Evolutionary conservation across 2,888 invertebrate species (phyloP).

Genomic region (Trissolcus brochymenae): DNA sequence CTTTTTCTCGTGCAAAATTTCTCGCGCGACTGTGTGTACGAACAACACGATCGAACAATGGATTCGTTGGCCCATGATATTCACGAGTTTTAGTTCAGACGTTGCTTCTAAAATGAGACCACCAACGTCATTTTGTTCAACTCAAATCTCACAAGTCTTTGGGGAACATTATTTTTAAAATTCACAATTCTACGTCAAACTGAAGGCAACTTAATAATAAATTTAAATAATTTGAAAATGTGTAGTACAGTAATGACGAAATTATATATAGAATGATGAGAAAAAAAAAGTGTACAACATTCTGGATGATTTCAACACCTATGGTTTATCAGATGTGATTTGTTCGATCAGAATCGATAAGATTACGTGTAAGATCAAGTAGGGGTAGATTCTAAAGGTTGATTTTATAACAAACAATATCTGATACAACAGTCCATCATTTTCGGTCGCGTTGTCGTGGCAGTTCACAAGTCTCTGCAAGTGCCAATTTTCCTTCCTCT

Average conservation of each 20-base stretch:
- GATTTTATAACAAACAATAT: slow-evolving; percentile 56
- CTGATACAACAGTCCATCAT: slow-evolving; percentile 48
- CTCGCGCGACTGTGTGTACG: slow-evolving; percentile 44
- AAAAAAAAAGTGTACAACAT: slow-evolving; percentile 13
- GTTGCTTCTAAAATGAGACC: not conserved
- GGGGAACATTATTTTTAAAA: no score
- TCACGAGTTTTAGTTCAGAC: slow-evolving; percentile 25
- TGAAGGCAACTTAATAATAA: no score
- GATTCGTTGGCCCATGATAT: slow-evolving; percentile 65
- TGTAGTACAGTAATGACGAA: no score
- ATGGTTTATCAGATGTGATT: slow-evolving; percentile 44
- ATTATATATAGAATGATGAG: not conserved
- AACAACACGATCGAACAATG: slow-evolving; percentile 63
- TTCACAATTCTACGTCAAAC: no score
- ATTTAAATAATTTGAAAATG: no score
- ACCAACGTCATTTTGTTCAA: slow-evolving; percentile 4
- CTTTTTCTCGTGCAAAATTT: slow-evolving; percentile 52
- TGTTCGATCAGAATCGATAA: slow-evolving; percentile 46
- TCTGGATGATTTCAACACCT: slow-evolving; percentile 23
- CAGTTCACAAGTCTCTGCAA: slow-evolving; percentile 4
- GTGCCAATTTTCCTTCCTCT: no score
- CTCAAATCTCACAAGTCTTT: no score
- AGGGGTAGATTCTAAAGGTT: slow-evolving; percentile 57
- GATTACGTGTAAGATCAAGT: slow-evolving; percentile 41
- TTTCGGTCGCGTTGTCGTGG: slow-evolving; percentile 45